Base-by-base conservation (phyloP, 2,888 invertebrate genomes). In the Drosophila merina region DNA sequence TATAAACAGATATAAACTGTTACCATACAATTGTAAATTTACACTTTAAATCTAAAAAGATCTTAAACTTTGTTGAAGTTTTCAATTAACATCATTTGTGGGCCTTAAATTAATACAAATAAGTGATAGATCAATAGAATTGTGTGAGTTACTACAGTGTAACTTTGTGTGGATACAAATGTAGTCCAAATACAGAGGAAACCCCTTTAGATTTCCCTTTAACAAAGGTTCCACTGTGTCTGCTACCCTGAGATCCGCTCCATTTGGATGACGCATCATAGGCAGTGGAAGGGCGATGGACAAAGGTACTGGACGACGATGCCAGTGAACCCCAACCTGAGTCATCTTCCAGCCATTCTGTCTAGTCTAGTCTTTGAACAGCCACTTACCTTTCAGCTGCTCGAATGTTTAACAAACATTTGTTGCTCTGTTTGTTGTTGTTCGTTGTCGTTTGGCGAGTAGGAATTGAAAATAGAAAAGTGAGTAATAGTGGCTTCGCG, bases 291-390 rank as follows among this genome's bases (percentile, higher is more conserved):
- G 58, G 38, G 28, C 31, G 30, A 36, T 55, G 58, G 38, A 12
- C 31, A 10, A 9, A 20, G 50, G 42, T 30, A 14, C n/a, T 12
- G n/a, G 52, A 56, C 20, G 1, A 20, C 48, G 62, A 78, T 86
- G 88, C 79, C 88, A 87, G 52, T 85, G 80, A 87, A 87, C 88
- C 74, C 69, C 82, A 67, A 26, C 51, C 69, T 57, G 52, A 70
- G 33, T 67, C 73, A 72, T 58, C 52, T 52, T 70, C 28, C 28
- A 42, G 44, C 36, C 62, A 47, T 60, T 38, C 42, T 55, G 36
- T 38, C 30, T 49, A 25, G 62, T 6, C 9, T 31, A 2, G 20
- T 2, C 20, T 14, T 6, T 7, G 8, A 4, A 36, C 28, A 50
- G 44, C 28, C 51, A 48, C 77, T 88, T 48, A 84, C 78, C 78